Evolutionary conservation across 2,113 vertebrate species (phyloP), one percentile per base, ranked within the genome.

Genomic region (Chloroceryle aenea): DNA sequence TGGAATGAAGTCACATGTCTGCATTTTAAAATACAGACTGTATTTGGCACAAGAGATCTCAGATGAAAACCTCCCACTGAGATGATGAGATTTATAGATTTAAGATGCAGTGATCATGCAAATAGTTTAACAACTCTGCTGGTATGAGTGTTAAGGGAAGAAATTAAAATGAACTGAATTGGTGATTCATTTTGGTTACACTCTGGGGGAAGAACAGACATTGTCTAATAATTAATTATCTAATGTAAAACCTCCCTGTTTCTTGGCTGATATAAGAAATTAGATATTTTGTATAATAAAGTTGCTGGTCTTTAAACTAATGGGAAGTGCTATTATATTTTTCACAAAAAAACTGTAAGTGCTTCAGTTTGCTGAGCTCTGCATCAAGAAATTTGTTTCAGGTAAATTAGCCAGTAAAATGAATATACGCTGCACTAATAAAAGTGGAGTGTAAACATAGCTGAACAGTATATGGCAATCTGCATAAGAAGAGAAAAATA

Each of bases 221-320:
- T 95, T 95, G 95, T 93, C 76, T 90, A 85, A 96, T 96, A 97
- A 96, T 97, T 95, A 96, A 96, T 95, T 96, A 90, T 76, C 88
- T 93, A 83, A 95, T 97, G 96, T 93, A 72, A 96, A 97, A 71
- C 72, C 66, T 91, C 67, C 40, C 6, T 80, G 12, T 90, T 97
- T 96, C 87, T 85, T 95, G 83, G 48, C 40, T 91, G 55, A 90
- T 77, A 59, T 94, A 85, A 91, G 94, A 96, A 96, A 89, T 93
- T 80, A 84, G 66, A 29, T 95, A 82, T 85, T 96, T 96, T 95
- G 50, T 93, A 59, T 80, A 96, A 81, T 90, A 97, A 92, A 97
- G 36, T 50, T 88, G 64, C 91, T 94, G 89, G 89, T 96, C 76
- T 96, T 95, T 92, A 80, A 94, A 95, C 50, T 93, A 94, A 91